These are phyloP conservation scores for Gephyroberyx darwinii DNA, from an alignment of 2,797 vertebrate species.

Conservation along the genomic window DNA sequence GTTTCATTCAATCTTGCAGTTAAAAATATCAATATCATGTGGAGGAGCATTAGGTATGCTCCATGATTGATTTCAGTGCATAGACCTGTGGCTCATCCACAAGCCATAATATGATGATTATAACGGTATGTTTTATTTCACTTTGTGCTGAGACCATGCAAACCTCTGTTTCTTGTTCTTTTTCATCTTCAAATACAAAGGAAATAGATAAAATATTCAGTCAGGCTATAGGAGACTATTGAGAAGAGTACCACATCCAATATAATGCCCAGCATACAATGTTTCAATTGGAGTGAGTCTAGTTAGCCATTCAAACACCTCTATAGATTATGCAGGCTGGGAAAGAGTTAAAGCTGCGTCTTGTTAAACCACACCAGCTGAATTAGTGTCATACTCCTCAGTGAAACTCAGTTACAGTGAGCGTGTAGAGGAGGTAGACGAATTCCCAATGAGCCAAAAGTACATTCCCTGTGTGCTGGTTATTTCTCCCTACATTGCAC, in stretches of 20 bases:
- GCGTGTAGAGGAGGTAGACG: slow-evolving; percentile 7
- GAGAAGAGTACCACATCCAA: background rate
- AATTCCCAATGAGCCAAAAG: slow-evolving; percentile 8
- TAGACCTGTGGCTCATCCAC: background rate
- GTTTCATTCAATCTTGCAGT: slow-evolving; percentile 7
- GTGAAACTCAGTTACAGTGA: background rate
- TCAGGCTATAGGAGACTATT: background rate
- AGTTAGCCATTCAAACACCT: background rate
- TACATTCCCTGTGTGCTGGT: background rate
- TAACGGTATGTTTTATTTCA: background rate
- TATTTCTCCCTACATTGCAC: slow-evolving; percentile 11
- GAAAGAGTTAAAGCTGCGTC: background rate
- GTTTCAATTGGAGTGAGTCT: background rate
- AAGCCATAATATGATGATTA: background rate
- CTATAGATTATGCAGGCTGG: background rate
- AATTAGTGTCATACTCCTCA: background rate
- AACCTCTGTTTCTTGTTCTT: background rate
- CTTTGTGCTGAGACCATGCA: background rate
- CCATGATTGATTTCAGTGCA: background rate
- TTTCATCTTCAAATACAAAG: background rate
- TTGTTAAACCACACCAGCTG: background rate
- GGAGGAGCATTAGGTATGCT: slow-evolving; percentile 14
- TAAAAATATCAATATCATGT: slow-evolving; percentile 32
- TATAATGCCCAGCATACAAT: background rate
- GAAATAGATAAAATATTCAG: background rate